Conservation (phyloP, 2,888 invertebrate species). For the Pseudanteris insignis region DNA sequence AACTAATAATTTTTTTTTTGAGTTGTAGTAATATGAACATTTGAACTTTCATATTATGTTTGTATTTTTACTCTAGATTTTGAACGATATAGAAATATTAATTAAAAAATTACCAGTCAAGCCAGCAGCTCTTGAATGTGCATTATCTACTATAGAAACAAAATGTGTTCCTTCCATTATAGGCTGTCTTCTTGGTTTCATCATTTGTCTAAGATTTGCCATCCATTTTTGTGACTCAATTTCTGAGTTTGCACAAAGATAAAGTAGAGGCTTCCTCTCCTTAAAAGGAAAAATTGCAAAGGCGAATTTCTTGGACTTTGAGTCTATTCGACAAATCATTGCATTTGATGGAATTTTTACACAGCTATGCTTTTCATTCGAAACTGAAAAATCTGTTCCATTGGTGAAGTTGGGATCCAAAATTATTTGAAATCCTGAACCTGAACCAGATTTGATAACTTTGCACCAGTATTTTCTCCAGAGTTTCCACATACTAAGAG, state of each 20-base stretch:
- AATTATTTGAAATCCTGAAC: conserved; percentile 52
- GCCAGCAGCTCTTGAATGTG: conserved; percentile 72
- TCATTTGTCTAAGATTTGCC: conserved; percentile 65
- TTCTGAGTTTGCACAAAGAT: conserved; percentile 73
- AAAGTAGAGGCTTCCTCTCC: conserved; percentile 72
- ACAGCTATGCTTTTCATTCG: conserved; percentile 53
- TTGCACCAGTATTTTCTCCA: conserved; percentile 63
- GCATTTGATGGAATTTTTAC: conserved; percentile 70
- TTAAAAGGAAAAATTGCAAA: conserved; percentile 74
- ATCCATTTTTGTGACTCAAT: conserved; percentile 78
- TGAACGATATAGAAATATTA: too few species aligned
- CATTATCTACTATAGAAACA: conserved; percentile 73
- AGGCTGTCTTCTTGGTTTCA: conserved; percentile 65
- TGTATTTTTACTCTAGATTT: too few species aligned
- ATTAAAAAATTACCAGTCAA: conserved; percentile 64
- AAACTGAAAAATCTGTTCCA: conserved; percentile 22
- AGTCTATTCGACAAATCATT: conserved; percentile 73
- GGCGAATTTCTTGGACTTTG: conserved; percentile 74
- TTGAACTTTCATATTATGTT: too few species aligned
- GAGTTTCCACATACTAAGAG: conserved; percentile 56
- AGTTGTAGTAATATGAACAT: too few species aligned
- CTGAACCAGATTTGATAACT: conserved; percentile 53
- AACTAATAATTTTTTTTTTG: too few species aligned
- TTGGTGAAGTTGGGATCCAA: conserved; percentile 52
- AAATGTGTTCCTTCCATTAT: conserved; percentile 70